Evolutionary conservation across 1,140 invertebrate genomes (phyloP), one percentile per base, ranked within the genome.

Genomic region (Cydia pomonella): DNA sequence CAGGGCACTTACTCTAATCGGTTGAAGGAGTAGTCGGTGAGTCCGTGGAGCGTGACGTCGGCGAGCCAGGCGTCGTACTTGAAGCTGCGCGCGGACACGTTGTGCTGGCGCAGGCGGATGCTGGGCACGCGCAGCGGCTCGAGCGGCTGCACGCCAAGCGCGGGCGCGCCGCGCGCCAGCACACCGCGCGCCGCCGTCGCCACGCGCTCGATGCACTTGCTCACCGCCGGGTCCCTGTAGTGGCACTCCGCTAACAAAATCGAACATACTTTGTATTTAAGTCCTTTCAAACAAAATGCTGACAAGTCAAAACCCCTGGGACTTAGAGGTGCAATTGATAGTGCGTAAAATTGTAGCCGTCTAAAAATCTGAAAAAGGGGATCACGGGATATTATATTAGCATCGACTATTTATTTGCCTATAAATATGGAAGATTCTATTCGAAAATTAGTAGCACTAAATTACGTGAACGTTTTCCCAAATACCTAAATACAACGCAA

Each of bases 221-320:
- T 92, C n/a, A 95, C 81, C 33, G 94, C 86, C 0, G 95, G 95
- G 71, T 95, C 94, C 72, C 90, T 93, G 80, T 92, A 92, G 73
- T 94, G 94, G 80, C 95, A 96, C 44, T 95, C 87, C 50, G 94
- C 82, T 77, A 80, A 4, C 16, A 9, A 59, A 21, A 23, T 23
- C 0, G 6, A 18, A 50, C 1, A 18, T 50, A 50, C 41, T 44
- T 44, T 44, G 41, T 44, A 44, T 33, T 33, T 9, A 33, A 33
- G 29, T 9, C 29, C 7, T 33, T 33, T 33, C 29, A 33, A 9
- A 33, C 29, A 4, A 29, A 29, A 29, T 29, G 6, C 29, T 29
- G 29, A 29, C 29, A 29, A 29, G 29, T 3, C 29, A 29, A 4
- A 29, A 29, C 29, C 29, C 25, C 25, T 27, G 1, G 25, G 25